Evolutionary conservation across 2,797 vertebrate species (phyloP).

Genomic region (Balearica regulorum): DNA sequence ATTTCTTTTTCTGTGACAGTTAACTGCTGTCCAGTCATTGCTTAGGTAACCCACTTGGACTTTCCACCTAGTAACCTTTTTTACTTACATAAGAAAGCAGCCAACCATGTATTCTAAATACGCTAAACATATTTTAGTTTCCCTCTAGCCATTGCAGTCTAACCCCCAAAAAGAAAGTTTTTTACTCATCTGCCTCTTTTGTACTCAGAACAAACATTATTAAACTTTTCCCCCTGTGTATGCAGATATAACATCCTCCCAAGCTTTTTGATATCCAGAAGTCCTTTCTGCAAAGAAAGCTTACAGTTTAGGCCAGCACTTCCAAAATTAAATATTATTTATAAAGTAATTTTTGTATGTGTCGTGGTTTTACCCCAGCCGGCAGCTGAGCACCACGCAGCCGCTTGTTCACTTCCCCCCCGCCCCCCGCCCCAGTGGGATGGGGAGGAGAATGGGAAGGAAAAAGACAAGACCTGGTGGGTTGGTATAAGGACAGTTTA

Average conservation of each 20-base stretch:
- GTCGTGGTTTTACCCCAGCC: no score
- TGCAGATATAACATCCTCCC: not conserved
- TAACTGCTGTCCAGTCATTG: not conserved
- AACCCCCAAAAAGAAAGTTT: fast-evolving
- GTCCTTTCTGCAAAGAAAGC: not conserved
- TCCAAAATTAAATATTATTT: not conserved
- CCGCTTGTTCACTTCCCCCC: no score
- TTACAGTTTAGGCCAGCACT: not conserved
- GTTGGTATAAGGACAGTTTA: no score
- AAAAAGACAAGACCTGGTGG: no score
- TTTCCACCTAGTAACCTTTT: not conserved
- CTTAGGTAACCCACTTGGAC: not conserved
- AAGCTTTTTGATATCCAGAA: not conserved
- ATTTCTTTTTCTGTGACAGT: not conserved
- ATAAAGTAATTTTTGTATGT: not conserved
- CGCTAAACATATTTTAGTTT: not conserved
- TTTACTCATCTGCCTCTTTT: not conserved
- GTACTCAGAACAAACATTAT: not conserved
- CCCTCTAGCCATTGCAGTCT: not conserved
- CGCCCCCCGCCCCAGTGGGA: no score
- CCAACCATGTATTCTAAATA: not conserved
- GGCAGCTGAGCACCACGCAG: no score
- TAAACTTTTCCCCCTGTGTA: not conserved
- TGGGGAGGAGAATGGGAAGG: no score
- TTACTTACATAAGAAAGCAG: not conserved